Evolutionary conservation across 2,113 vertebrate genomes (phyloP), one percentile per base, ranked within the genome.

Genomic region (Cottus gobio): DNA sequence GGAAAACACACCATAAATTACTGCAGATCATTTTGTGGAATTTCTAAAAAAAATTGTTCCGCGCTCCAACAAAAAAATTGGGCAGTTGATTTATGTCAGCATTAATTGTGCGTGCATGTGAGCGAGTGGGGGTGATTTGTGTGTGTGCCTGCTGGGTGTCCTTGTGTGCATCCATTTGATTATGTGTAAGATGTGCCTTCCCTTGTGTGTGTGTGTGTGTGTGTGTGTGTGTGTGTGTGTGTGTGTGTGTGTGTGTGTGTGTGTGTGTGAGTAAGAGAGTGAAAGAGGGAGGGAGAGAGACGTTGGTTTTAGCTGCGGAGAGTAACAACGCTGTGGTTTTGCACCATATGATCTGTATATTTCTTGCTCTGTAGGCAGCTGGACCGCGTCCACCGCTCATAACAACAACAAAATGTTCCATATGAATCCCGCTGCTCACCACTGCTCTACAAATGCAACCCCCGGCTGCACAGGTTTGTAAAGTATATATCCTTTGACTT

Each of bases 1-100:
- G 90, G 82, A 91, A 90, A 91, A 88, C 89, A 88, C 85, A 86
- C 88, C 74, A 73, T 93, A 93, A 93, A 93, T 93, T 90, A 90
- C 84, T 54, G 69, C 84, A 81, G 89, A 92, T 93, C 87, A 89
- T 88, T 85, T 91, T 89, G 88, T 85, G 88, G 88, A 89, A 92
- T 88, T 87, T 78, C 82, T 81, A 20, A 20, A 58, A 56, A 85
- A 90, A 84, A 82, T 34, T 44, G 80, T 75, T 92, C 71, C 12
- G 20, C 16, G 34, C 75, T 77, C 82, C 69, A 78, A 73, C 60
- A 37, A 85, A 85, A 61, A 86, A 87, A 86, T 39, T 76, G 75
- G 88, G 75, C 82, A 84, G 79, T 79, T 91, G 90, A 93, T 92
- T 91, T 91, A 90, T 87, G 78, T 84, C 78, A 79, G 69, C 71